Evolutionary conservation across 2,797 vertebrate species (phyloP), one percentile per base, ranked within the genome.

Genomic region (Arremon brunneinucha): DNA sequence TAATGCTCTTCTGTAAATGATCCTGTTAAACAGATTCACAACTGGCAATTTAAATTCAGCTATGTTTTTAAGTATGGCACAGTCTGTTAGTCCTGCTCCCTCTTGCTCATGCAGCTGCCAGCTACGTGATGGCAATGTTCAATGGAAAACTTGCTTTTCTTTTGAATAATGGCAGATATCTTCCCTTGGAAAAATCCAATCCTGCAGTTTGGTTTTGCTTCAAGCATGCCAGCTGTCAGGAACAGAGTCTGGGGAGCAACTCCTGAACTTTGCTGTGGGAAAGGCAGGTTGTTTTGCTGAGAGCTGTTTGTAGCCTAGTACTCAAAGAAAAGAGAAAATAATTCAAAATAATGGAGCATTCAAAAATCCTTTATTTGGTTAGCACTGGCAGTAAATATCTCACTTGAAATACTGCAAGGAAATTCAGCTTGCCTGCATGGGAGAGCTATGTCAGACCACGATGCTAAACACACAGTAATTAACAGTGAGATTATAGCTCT

Each of bases 291-390:
- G 0, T 77, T 70, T 79, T 4, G 1, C 64, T 64, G 60, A 50
- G 68, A 83, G 30, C 52, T 37, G 26, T 71, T 77, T 62, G 70
- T 13, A 92, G 26, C 35, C 69, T 10, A 11, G 81, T 23, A n/a
- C 6, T 11, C 8, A 92, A 44, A 57, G 64, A 87, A 77, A 68
- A 85, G 71, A 23, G 72, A 83, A 85, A 71, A 89, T 81, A 87
- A 89, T 34, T 95, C 90, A 91, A 93, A 95, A 95, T 83, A 67
- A 90, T 56, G 62, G 57, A 82, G 43, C 77, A 79, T 76, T 93
- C 62, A 53, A 81, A 94, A 93, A 94, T 47, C 83, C 75, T 90
- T 92, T 90, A 68, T 93, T 89, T 60, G 63, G 47, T 20, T 94
- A 75, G 47, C 39, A 37, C n/a, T 35, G 35, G 82, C 72, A 89